Percentiles rank a stretch among this genome's conserved stretches.
These are phyloP conservation scores for Eilema caniola DNA, from an alignment of 2,888 invertebrate genomes.

Conservation along the genomic window DNA sequence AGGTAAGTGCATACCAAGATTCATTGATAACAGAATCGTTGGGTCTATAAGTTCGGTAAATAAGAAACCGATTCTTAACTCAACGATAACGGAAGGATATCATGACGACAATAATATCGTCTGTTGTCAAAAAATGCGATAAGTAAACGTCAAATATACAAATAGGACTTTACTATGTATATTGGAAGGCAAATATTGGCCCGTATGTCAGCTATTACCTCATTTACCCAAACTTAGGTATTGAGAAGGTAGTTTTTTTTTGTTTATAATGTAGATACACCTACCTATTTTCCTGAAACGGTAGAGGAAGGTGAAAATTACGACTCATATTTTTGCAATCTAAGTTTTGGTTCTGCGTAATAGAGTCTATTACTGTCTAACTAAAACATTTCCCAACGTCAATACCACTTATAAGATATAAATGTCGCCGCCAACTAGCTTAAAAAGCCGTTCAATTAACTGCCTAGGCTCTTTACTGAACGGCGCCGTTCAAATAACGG, in stretches of 20 bases:
- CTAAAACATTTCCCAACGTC: background rate
- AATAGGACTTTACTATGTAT: conserved; percentile 7
- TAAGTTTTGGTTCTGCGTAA: background rate
- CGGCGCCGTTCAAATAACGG: no score
- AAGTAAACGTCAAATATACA: conserved; percentile 11
- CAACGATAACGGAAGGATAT: background rate
- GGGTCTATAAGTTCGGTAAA: background rate
- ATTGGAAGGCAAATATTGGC: conserved; percentile 16
- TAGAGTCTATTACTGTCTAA: background rate
- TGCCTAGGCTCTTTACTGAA: no score
- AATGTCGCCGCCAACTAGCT: no score
- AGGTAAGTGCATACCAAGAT: background rate
- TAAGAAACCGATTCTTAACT: background rate
- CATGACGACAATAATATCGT: background rate
- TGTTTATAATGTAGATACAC: no score
- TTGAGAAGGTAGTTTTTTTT: background rate
- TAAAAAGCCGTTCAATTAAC: no score
- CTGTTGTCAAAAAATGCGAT: conserved; percentile 8
- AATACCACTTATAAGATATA: background rate
- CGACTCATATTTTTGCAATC: background rate
- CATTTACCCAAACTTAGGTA: conserved; percentile 3
- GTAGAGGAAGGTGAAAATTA: no score
- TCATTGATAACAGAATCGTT: background rate
- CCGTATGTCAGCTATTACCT: conserved; percentile 12
- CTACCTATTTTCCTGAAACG: no score